These are phyloP conservation scores for Reticulitermes lucifugus DNA, from an alignment of 2,888 invertebrate genomes.

Conservation along the genomic window DNA sequence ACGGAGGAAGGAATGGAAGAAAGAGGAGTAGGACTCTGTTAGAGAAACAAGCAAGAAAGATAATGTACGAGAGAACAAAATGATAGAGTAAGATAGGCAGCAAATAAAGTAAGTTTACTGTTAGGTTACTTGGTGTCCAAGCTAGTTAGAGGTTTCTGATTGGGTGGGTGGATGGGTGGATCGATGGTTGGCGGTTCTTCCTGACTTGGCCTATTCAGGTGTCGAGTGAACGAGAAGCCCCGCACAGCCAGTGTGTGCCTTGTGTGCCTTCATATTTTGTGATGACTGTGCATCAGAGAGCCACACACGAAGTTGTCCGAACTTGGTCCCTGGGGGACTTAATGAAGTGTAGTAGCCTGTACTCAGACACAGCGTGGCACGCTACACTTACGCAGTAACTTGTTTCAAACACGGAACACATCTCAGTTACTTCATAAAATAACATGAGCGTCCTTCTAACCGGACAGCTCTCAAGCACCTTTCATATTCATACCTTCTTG, in stretches of 20 bases:
- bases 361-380: not conserved
- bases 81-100: not conserved
- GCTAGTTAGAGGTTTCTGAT: no score
- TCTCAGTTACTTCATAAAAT: not conserved
- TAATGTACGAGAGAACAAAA: not conserved
- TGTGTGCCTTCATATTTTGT: no score
- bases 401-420: not conserved
- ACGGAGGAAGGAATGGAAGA: not conserved
- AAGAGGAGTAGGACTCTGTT: not conserved
- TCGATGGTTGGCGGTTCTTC: not conserved
- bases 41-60: not conserved
- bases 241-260: no score
- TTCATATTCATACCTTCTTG: not conserved
- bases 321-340: not conserved
- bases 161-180: no score
- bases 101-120: not conserved
- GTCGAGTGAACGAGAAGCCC: not conserved
- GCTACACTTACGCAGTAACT: not conserved
- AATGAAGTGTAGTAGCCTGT: not conserved
- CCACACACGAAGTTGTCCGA: conserved; percentile 39
- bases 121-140: no score
- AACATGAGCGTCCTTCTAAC: not conserved
- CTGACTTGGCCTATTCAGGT: not conserved
- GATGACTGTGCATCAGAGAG: not conserved
- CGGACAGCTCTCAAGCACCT: not conserved